Base-by-base conservation (phyloP, 1,140 invertebrate species). In the Brachionus rotundiformis region DNA sequence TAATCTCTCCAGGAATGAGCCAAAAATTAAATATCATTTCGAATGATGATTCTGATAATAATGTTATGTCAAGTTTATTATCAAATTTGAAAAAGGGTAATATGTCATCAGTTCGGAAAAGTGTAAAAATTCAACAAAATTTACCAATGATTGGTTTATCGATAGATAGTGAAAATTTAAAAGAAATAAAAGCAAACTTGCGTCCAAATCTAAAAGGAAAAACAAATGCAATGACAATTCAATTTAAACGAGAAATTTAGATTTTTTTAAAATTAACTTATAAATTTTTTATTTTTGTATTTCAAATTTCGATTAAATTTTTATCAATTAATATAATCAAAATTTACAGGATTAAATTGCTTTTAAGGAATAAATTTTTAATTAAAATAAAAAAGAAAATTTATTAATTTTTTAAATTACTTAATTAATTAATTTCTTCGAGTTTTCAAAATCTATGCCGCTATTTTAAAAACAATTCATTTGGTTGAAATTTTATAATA, bases 41-140 rank as follows among this genome's bases (percentile, higher is more conserved):
- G 13, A 23, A 23, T 39, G 25, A 73, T 3, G 68, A 73, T 13
- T 54, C 19, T 8, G 36, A 73, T 5, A 44, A 44, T 27, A 44
- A 47, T 44, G 36, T 73, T 39, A 13, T 73, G 23, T 44, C 36
- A 27, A 73, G 44, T 73, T 73, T 73, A 11, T 16, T 73, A 6
- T 73, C 68, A 19, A 73, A 73, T 73, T 44, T 73, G 39, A 41
- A 73, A 44, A 73, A 44, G 44, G 68, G 68, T 19, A 44, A 73
- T 8, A 73, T 73, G 68, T 4, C n/a, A 11, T 41, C 36, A 11
- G 19, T 41, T 41, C 19, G 68, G 44, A 73, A 44, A 23, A 73
- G 68, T 13, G 11, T 73, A 10, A 44, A 44, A 73, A 25, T 73
- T 44, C 16, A 41, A 39, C 16, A 71, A 10, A 29, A 44, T 73